Conservation (phyloP, 2,113 vertebrate genomes). For the Gambusia holbrooki region DNA sequence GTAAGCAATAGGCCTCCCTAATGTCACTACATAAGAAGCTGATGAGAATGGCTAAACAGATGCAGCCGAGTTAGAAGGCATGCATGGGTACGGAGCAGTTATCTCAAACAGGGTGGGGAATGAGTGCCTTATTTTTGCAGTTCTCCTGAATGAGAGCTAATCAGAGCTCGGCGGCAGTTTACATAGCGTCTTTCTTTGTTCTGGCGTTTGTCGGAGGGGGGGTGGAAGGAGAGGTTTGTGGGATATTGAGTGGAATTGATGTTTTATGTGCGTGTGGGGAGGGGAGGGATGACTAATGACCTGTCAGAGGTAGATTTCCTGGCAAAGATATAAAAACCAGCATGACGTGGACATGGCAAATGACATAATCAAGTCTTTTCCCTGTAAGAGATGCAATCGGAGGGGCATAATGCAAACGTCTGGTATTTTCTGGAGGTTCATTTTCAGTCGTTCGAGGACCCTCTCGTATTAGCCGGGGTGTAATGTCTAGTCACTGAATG, state of each 20-base stretch:
- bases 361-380: constrained; percentile 76
- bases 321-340: constrained; percentile 79
- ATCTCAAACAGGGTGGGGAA: constrained; percentile 74
- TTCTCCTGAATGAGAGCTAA: constrained; percentile 71
- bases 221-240: constrained; percentile 58
- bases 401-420: constrained; percentile 76
- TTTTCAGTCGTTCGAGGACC: constrained; percentile 66
- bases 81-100: constrained; percentile 58
- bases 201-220: constrained; percentile 65
- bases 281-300: constrained; percentile 76
- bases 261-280: constrained; percentile 72
- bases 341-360: constrained; percentile 80
- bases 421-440: constrained; percentile 72
- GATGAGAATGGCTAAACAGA: constrained; percentile 77
- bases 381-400: constrained; percentile 72
- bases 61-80: constrained; percentile 51
- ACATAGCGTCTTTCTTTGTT: constrained; percentile 75
- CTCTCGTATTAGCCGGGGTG: constrained; percentile 74
- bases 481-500: constrained; percentile 76
- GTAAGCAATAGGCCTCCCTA: constrained; percentile 79
- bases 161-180: constrained; percentile 73
- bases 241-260: constrained; percentile 77
- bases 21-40: constrained; percentile 80
- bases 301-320: constrained; percentile 80
- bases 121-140: constrained; percentile 70